These are phyloP conservation scores for Orchestia grillus DNA, from an alignment of 1,140 invertebrate genomes.

Conservation along the genomic window DNA sequence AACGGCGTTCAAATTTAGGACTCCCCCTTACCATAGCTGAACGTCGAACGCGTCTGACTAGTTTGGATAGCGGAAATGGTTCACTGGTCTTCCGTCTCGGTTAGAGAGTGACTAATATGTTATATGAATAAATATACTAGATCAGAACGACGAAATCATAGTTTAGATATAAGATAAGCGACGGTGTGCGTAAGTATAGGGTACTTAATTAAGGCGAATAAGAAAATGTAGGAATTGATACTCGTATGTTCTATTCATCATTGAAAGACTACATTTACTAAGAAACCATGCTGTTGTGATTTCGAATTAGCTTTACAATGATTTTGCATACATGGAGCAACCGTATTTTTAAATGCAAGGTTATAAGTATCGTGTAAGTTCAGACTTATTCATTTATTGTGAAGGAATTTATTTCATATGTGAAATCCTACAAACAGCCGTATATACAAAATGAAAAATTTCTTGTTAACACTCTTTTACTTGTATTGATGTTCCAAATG, in stretches of 20 bases:
- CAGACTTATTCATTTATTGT: neutral
- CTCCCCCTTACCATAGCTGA: neutral
- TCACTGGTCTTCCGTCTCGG: neutral
- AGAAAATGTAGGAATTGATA: neutral
- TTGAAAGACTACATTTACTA: neutral
- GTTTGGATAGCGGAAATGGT: neutral
- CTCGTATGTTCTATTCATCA: neutral
- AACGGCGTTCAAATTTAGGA: neutral
- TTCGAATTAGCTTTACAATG: neutral
- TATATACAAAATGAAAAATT: neutral
- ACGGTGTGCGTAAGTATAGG: neutral
- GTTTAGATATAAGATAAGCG: neutral
- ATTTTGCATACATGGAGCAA: neutral
- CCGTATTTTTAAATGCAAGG: neutral
- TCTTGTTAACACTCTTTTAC: neutral
- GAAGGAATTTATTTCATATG: neutral
- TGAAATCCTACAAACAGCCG: neutral
- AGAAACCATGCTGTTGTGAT: neutral
- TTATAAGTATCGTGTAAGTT: neutral
- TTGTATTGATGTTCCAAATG: too few relatives aligned
- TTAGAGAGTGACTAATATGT: neutral
- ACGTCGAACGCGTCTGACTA: neutral
- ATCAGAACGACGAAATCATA: neutral
- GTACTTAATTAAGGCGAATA: too few relatives aligned
- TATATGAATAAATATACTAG: neutral